Conservation (phyloP, 2,888 invertebrate species). For the Agriopis marginaria region DNA sequence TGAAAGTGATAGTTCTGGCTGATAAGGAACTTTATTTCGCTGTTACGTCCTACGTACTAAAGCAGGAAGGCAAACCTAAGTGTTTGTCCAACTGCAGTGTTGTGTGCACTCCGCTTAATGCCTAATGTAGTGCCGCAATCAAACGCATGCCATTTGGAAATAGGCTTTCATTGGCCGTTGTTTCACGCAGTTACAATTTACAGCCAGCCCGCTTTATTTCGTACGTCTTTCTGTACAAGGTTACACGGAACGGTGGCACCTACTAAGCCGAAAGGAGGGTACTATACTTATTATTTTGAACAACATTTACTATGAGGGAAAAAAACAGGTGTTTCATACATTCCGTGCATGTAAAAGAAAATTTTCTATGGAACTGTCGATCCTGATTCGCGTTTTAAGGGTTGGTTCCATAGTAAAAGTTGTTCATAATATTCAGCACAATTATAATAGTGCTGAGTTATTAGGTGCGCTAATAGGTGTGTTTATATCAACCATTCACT, state of each 20-base stretch:
- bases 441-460: background rate
- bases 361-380: background rate
- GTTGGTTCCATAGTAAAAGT: no score
- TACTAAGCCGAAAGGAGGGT: no score
- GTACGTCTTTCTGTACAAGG: background rate
- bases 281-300: no score
- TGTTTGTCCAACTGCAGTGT: conserved; percentile 56
- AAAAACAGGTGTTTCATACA: background rate
- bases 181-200: conserved; percentile 18
- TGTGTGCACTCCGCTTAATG: conserved; percentile 47
- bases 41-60: conserved; percentile 21
- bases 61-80: conserved; percentile 56
- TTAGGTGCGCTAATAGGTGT: conserved; percentile 1
- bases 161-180: conserved; percentile 12
- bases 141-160: conserved; percentile 21
- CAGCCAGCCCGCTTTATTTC: background rate
- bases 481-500: conserved; percentile 10
- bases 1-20: no score
- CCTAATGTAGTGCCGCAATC: conserved; percentile 39
- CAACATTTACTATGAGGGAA: no score
- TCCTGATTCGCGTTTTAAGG: background rate
- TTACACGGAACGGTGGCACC: no score
- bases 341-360: no score
- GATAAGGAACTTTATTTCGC: background rate
- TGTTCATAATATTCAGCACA: background rate